Conservation (phyloP, 2,888 invertebrate genomes). For the Oligia fasciuncula region DNA sequence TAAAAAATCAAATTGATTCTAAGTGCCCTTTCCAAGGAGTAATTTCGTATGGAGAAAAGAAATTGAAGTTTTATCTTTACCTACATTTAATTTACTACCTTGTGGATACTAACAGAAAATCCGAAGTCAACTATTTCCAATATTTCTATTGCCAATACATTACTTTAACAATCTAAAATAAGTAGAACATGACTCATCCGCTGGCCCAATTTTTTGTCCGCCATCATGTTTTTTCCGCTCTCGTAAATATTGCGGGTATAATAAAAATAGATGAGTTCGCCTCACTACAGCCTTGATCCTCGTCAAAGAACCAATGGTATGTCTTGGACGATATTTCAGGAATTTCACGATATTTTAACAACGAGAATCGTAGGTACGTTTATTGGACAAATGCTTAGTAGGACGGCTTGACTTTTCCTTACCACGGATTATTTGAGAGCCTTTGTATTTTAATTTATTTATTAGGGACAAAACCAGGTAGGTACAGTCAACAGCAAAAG, state of each 20-base stretch:
- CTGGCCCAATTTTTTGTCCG: conserved; percentile 38
- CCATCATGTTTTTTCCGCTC: conserved; percentile 64
- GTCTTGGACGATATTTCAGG: conserved; percentile 59
- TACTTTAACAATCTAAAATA: conserved; percentile 45
- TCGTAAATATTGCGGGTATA: conserved; percentile 65
- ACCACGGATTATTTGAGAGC: background rate
- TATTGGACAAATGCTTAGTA: conserved; percentile 34
- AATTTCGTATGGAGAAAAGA: background rate
- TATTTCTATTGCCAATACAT: conserved; percentile 17
- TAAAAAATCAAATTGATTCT: background rate
- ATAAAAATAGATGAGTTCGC: conserved; percentile 67
- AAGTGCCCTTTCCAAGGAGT: background rate
- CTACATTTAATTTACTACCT: background rate
- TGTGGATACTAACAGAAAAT: background rate
- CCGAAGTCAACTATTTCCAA: conserved; percentile 1
- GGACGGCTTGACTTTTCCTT: conserved; percentile 7
- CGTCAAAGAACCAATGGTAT: conserved; percentile 66
- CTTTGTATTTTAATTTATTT: background rate
- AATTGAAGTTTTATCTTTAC: background rate
- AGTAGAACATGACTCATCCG: conserved; percentile 26
- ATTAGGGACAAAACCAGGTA: background rate
- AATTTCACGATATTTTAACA: conserved; percentile 59
- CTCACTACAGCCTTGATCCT: conserved; percentile 49
- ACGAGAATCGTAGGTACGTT: conserved; percentile 20
- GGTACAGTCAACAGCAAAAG: too few species aligned